Percentiles rank a stretch among this genome's conserved stretches.
phyloP scores from a whole-genome alignment of 2,113 vertebrate species.

The Cyprinus carpio region DNA sequence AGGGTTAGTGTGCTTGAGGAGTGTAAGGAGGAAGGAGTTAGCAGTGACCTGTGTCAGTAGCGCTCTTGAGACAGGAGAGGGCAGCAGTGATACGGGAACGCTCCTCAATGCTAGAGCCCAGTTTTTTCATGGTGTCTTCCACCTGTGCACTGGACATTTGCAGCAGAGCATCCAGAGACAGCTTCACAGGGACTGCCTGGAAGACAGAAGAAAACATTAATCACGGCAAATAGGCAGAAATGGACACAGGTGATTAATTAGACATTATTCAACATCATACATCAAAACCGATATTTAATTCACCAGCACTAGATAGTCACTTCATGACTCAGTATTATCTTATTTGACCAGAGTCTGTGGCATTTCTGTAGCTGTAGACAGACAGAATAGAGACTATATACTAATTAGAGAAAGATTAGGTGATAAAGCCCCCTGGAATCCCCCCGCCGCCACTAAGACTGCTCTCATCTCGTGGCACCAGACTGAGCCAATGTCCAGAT shows the following conservation, averaged over 20 bases:
- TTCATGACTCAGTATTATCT: neutral
- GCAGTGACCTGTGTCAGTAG: slow-evolving; percentile 79
- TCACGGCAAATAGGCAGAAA: neutral
- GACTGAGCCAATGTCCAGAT: slow-evolving; percentile 47
- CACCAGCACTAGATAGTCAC: neutral
- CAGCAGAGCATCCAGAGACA: slow-evolving; percentile 84
- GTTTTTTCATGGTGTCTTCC: slow-evolving; percentile 85
- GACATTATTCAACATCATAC: neutral
- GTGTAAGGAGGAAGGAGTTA: neutral
- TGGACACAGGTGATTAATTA: neutral
- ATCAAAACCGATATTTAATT: neutral
- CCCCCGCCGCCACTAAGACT: slow-evolving; percentile 1
- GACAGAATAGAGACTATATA: neutral
- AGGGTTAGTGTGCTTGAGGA: neutral
- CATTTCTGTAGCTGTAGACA: neutral
- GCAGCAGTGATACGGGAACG: slow-evolving; percentile 84
- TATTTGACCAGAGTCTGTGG: neutral
- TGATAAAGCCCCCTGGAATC: neutral
- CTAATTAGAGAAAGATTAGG: slow-evolving; percentile 8
- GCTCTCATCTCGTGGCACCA: slow-evolving; percentile 6
- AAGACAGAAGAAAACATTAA: neutral
- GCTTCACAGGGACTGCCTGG: slow-evolving; percentile 84
- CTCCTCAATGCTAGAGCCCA: slow-evolving; percentile 85
- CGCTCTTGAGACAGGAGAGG: slow-evolving; percentile 86
- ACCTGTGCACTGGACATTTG: slow-evolving; percentile 87